Evolutionary conservation across 2,113 vertebrate species (phyloP), one percentile per base, ranked within the genome.

Genomic region (Castor canadensis): DNA sequence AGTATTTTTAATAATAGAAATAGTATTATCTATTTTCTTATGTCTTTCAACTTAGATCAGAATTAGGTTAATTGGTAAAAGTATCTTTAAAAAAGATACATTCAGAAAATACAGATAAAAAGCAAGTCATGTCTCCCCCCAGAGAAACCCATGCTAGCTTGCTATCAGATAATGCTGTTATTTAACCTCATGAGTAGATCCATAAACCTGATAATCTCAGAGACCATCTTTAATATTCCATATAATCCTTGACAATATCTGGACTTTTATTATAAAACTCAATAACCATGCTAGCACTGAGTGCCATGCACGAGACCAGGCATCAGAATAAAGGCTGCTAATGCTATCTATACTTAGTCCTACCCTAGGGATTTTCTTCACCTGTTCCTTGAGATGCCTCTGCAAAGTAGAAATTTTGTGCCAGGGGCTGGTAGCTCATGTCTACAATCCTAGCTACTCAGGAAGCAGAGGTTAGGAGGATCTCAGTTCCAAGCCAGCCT

Each of bases 41-140:
- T 52, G 13, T 77, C 49, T 73, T 66, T 87, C 72, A 93, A 73
- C 47, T 73, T 93, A 45, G 35, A 32, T 79, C 47, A 85, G 40
- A 93, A n/a, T n/a, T n/a, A n/a, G n/a, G n/a, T n/a, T n/a, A n/a
- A n/a, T n/a, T n/a, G n/a, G n/a, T n/a, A n/a, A n/a, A n/a, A n/a
- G n/a, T n/a, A n/a, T n/a, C n/a, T n/a, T n/a, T n/a, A 43, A 89
- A 91, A 94, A 15, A 2, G 6, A 1, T 76, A 77, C 11, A 73
- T 92, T 95, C 75, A 89, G 52, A 89, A 94, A 90, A 87, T 60
- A 83, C 80, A 87, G 15, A 28, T 54, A 54, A 84, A 91, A 72
- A 93, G 30, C 19, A 77, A 87, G 15, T 35, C 22, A 47, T 3
- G 0, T 56, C 86, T 56, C 60, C 90, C 62, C 26, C 1, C 40